Evolutionary conservation across 2,888 invertebrate genomes (phyloP).

Genomic region (Sarcophaga caerulescens): DNA sequence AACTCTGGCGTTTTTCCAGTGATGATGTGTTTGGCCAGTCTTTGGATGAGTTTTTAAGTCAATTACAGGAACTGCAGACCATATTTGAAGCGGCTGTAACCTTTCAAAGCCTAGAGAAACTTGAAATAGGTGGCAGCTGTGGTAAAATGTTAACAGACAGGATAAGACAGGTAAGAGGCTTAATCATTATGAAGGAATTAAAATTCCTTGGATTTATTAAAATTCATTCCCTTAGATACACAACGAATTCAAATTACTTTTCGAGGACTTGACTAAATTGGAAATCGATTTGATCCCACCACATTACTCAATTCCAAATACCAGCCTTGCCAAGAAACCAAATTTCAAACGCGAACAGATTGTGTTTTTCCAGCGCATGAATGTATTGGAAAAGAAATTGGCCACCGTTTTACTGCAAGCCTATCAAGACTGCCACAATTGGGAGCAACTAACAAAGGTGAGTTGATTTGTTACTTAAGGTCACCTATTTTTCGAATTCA

Average conservation of each 20-base stretch:
- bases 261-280: constrained; percentile 78
- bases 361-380: constrained; percentile 80
- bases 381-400: constrained; percentile 82
- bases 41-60: constrained; percentile 84
- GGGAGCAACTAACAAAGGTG: constrained; percentile 84
- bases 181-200: background rate
- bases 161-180: constrained; percentile 73
- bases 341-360: constrained; percentile 83
- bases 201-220: background rate
- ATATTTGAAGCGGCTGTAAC: constrained; percentile 90
- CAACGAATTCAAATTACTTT: constrained; percentile 76
- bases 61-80: constrained; percentile 85
- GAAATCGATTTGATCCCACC: constrained; percentile 74
- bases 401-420: constrained; percentile 84
- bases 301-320: constrained; percentile 3
- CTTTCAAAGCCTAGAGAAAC: constrained; percentile 93
- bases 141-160: constrained; percentile 78
- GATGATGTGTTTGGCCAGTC: constrained; percentile 86
- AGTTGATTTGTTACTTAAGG: background rate
- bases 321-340: constrained; percentile 68
- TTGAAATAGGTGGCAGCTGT: constrained; percentile 85
- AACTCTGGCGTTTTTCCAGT: constrained; percentile 88
- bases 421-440: constrained; percentile 84
- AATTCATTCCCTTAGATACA: constrained; percentile 72
- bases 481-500: background rate